Percentiles rank a stretch among this genome's conserved stretches.
Conservation (phyloP, 2,113 vertebrate genomes). For the Proterorhinus semilunaris region DNA sequence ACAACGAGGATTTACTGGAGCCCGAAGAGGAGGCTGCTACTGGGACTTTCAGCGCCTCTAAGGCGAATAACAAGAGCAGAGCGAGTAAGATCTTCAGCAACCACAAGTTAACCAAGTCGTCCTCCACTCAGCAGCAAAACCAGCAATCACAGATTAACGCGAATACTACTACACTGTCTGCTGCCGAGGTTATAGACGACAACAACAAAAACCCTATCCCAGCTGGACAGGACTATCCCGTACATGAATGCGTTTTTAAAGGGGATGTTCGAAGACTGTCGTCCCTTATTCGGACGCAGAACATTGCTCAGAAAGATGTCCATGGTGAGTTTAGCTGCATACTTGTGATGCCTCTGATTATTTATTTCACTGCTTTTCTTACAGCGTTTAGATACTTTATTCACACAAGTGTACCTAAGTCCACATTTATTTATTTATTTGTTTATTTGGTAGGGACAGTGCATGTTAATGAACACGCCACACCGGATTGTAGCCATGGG, state of each 20-base stretch:
- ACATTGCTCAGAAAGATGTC: slow-evolving; percentile 93
- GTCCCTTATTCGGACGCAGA: slow-evolving; percentile 94
- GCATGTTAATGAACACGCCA: too few relatives aligned
- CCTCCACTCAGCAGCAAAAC: slow-evolving; percentile 70
- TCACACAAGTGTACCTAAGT: neutral
- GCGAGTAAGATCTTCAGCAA: slow-evolving; percentile 83
- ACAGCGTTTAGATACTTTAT: neutral
- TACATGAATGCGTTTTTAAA: slow-evolving; percentile 96
- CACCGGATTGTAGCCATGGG: too few relatives aligned
- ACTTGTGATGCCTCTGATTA: too few relatives aligned
- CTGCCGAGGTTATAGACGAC: slow-evolving; percentile 71
- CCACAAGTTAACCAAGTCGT: slow-evolving; percentile 78
- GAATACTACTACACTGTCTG: slow-evolving; percentile 65
- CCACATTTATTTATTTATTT: too few relatives aligned
- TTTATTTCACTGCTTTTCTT: neutral
- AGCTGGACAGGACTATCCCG: slow-evolving; percentile 81
- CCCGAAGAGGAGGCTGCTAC: slow-evolving; percentile 90
- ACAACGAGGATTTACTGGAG: slow-evolving; percentile 87
- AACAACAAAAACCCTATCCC: slow-evolving; percentile 77
- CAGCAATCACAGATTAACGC: slow-evolving; percentile 74
- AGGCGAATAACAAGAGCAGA: slow-evolving; percentile 74
- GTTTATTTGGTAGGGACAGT: too few relatives aligned
- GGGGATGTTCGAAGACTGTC: slow-evolving; percentile 92
- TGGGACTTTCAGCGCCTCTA: slow-evolving; percentile 78
- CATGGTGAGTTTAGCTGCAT: slow-evolving; percentile 83